A percentile compares a stretch with the other conserved stretches of the same genome.
These are phyloP conservation scores for Athalia circularis DNA, from an alignment of 2,888 invertebrate species.

Conservation along the genomic window DNA sequence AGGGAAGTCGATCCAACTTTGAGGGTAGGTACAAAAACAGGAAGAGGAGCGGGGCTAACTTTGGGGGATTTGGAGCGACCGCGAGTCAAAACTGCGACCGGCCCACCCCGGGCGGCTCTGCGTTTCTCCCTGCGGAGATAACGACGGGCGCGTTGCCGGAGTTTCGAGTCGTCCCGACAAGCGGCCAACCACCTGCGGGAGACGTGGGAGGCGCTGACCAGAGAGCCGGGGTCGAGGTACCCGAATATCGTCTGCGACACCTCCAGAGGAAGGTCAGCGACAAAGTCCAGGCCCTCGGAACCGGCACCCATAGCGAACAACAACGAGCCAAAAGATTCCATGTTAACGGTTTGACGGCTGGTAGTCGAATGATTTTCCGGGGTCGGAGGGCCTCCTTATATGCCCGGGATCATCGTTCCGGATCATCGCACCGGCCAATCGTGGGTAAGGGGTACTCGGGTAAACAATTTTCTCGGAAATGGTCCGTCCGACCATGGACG, in stretches of 20 bases:
- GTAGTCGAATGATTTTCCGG: constrained; percentile 26
- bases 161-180: constrained; percentile 39
- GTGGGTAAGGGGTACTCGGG: background rate
- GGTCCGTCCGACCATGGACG: background rate
- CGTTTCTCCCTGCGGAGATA: constrained; percentile 43
- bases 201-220: constrained; percentile 43
- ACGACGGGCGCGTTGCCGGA: constrained; percentile 39
- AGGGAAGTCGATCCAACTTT: background rate
- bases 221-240: constrained; percentile 45
- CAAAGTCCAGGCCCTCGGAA: constrained; percentile 37
- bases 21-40: constrained; percentile 6
- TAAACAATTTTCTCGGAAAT: background rate
- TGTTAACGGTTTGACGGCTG: constrained; percentile 18
- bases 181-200: constrained; percentile 43
- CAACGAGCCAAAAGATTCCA: constrained; percentile 41
- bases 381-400: constrained; percentile 24
- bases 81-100: background rate
- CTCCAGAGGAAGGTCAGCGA: constrained; percentile 45
- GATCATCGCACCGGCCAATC: constrained; percentile 22
- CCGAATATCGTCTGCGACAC: constrained; percentile 47
- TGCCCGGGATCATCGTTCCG: constrained; percentile 29
- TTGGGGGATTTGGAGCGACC: background rate
- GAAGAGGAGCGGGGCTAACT: background rate
- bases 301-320: constrained; percentile 39
- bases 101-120: constrained; percentile 9